Percentiles rank a stretch among this genome's conserved stretches.
Evolutionary conservation across 1,140 invertebrate genomes (phyloP).

Genomic region (Ceratina japonica): DNA sequence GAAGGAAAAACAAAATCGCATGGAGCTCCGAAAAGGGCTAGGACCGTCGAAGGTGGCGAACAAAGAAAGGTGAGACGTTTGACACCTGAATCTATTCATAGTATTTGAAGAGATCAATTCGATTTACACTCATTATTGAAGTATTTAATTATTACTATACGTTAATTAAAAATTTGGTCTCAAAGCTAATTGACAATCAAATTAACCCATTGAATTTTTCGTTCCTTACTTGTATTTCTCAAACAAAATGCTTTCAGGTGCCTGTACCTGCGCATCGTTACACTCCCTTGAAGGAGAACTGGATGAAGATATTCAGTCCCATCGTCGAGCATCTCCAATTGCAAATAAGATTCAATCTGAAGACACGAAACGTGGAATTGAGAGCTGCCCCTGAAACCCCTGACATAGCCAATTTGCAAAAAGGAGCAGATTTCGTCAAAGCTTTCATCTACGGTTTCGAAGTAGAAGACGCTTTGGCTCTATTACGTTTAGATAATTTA

Average conservation of each 20-base stretch:
- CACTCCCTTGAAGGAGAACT: conserved; percentile 96
- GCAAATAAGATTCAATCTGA: conserved; percentile 97
- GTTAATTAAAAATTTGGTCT: not conserved
- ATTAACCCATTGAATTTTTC: no score
- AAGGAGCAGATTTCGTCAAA: conserved; percentile 98
- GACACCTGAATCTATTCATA: not conserved
- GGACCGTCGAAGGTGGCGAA: conserved; percentile 78
- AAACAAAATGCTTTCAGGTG: conserved; percentile 80
- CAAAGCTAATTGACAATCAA: no score
- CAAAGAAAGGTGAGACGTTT: conserved; percentile 78
- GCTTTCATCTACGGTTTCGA: conserved; percentile 98
- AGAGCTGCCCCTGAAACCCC: conserved; percentile 87
- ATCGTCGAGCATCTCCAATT: conserved; percentile 97
- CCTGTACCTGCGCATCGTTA: conserved; percentile 89
- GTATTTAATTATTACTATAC: not conserved
- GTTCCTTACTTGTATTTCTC: no score
- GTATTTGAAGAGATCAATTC: not conserved
- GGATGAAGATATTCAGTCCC: conserved; percentile 98
- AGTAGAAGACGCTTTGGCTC: conserved; percentile 96
- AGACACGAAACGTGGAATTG: conserved; percentile 94
- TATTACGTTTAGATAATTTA: conserved; percentile 97
- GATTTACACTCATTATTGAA: not conserved
- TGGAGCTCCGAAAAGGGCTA: conserved; percentile 79
- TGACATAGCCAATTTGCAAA: conserved; percentile 95
- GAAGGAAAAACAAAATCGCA: conserved; percentile 80